Evolutionary conservation across 2,888 invertebrate species (phyloP).

Genomic region (Hipparchia sbordonii): DNA sequence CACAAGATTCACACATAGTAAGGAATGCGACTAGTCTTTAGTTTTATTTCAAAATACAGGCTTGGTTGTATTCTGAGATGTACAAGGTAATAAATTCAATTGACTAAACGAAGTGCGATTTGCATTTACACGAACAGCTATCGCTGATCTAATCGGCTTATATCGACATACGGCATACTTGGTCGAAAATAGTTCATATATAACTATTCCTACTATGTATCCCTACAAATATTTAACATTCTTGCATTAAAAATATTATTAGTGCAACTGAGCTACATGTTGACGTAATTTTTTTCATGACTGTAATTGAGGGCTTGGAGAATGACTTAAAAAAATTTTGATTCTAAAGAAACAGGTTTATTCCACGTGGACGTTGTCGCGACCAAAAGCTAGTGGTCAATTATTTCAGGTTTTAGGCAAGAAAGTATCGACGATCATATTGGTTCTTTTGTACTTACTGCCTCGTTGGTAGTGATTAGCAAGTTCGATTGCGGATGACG

Average conservation of each 20-base stretch:
- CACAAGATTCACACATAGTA: constrained; percentile 14
- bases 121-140: constrained; percentile 9
- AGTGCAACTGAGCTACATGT: no score
- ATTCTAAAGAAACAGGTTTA: no score
- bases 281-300: no score
- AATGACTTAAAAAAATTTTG: no score
- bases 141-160: constrained; percentile 2
- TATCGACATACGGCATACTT: neutral
- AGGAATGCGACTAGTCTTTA: constrained; percentile 25
- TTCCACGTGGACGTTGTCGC: no score
- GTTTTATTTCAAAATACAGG: constrained; percentile 24
- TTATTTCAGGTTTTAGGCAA: no score
- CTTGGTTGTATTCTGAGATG: constrained; percentile 23
- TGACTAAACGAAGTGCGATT: constrained; percentile 18
- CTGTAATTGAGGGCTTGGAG: no score
- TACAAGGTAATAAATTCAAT: constrained; percentile 34
- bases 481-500: no score
- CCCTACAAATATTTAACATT: neutral
- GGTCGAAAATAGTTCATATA: constrained; percentile 8
- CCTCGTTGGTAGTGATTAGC: no score
- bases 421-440: no score
- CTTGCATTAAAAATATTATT: neutral
- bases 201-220: neutral
- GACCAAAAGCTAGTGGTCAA: no score
- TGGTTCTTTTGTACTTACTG: no score